Conservation (phyloP, 2,113 vertebrate genomes). For the Indicator maculatus region DNA sequence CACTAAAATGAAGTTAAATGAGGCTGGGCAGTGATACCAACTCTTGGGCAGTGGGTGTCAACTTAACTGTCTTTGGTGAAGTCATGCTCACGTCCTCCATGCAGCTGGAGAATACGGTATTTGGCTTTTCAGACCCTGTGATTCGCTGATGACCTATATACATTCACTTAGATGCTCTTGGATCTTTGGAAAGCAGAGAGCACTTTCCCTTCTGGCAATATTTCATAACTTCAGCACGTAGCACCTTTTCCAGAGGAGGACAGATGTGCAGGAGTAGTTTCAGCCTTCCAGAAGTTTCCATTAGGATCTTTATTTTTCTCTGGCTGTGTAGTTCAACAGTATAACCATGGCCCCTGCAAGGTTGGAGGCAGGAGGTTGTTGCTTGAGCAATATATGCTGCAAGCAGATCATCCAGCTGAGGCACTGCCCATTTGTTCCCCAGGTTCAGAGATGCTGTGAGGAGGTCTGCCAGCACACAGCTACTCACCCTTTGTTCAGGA, state of each 20-base stretch:
- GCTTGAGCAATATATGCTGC: not conserved
- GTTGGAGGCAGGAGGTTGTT: not conserved
- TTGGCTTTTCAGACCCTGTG: not conserved
- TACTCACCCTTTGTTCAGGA: not conserved
- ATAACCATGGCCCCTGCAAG: not conserved
- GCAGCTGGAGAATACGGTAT: not conserved
- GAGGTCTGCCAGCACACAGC: not conserved
- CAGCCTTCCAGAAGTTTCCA: conserved; percentile 52
- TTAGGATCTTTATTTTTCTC: not conserved
- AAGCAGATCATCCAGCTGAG: not conserved
- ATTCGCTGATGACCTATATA: not conserved
- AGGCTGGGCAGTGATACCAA: not conserved
- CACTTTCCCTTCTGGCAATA: not conserved
- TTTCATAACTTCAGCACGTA: conserved; percentile 40
- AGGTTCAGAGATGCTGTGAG: not conserved
- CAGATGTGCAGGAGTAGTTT: conserved; percentile 41
- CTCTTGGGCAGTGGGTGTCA: not conserved
- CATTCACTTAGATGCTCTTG: not conserved
- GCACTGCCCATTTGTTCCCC: not conserved
- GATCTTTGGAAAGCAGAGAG: not conserved
- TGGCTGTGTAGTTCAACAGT: not conserved
- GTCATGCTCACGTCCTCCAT: not conserved
- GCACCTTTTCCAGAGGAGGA: conserved; percentile 53
- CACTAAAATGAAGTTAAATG: conserved; percentile 19
- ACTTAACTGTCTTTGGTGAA: conserved; percentile 30